Conservation (phyloP, 2,113 vertebrate species). For the Narcine bancroftii region DNA sequence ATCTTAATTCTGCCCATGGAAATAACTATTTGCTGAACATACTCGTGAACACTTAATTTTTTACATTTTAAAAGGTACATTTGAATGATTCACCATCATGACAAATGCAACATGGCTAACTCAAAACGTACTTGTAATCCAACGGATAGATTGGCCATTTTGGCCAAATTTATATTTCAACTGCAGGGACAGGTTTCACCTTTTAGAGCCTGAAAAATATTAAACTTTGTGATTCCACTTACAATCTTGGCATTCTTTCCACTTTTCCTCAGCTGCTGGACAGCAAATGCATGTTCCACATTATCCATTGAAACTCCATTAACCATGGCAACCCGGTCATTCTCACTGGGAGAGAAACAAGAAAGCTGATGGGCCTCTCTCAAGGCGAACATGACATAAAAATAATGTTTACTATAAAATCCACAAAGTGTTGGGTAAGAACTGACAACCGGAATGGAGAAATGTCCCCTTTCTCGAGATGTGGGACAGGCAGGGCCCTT, state of each 20-base stretch:
- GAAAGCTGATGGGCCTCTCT: not conserved
- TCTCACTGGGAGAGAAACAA: conserved; percentile 66
- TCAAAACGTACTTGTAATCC: not conserved
- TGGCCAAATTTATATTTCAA: not conserved
- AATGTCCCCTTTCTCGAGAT: not conserved
- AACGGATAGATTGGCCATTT: not conserved
- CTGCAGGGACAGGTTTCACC: not conserved
- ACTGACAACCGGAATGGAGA: not conserved
- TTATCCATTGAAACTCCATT: conserved; percentile 99
- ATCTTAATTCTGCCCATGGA: not conserved
- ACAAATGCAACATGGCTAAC: not conserved
- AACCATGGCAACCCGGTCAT: conserved; percentile 97
- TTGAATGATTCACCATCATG: too few relatives aligned
- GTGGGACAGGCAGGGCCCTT: not conserved
- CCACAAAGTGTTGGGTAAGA: not conserved
- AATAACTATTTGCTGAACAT: not conserved
- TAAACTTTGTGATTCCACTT: conserved; percentile 53
- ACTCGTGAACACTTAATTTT: not conserved
- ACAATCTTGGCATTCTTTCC: conserved; percentile 99
- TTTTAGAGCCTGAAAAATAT: not conserved
- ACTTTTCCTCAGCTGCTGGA: conserved; percentile 95
- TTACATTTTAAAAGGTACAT: not conserved
- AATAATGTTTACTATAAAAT: not conserved
- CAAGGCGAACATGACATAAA: too few relatives aligned
- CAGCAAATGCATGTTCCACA: conserved; percentile 93